Conservation (phyloP, 2,113 vertebrate genomes). For the Indri indri region DNA sequence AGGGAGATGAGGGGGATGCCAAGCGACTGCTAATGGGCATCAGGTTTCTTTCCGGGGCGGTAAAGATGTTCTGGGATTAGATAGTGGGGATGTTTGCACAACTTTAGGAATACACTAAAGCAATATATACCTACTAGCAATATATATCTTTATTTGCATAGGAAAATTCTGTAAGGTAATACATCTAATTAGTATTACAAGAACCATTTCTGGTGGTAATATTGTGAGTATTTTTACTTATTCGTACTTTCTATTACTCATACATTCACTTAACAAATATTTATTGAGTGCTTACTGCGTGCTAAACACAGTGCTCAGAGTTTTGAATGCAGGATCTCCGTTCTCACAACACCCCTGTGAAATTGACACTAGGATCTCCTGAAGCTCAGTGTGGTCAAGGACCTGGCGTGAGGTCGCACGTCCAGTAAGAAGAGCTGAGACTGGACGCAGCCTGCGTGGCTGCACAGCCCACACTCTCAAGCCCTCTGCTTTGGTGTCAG, state of each 20-base stretch:
- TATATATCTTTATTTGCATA: background rate
- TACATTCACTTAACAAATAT: background rate
- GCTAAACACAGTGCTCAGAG: background rate
- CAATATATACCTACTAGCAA: background rate
- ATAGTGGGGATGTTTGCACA: background rate
- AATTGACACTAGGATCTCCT: background rate
- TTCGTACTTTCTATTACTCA: background rate
- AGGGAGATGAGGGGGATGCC: fast-evolving
- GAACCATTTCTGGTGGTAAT: background rate
- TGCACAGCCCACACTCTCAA: too few relatives aligned
- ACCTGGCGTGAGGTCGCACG: background rate
- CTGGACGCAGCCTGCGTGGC: fast-evolving
- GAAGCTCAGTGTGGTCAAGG: background rate
- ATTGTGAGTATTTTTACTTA: background rate
- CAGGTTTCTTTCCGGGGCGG: background rate
- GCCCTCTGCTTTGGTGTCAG: background rate
- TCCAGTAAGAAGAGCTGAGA: background rate
- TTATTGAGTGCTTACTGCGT: background rate
- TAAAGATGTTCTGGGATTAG: background rate
- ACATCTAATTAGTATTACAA: background rate
- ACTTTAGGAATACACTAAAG: background rate
- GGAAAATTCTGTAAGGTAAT: background rate
- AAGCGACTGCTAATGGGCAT: background rate
- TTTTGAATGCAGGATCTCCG: background rate
- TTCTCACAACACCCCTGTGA: background rate